Percentiles rank a stretch among this genome's conserved stretches.
Evolutionary conservation across 2,797 vertebrate genomes (phyloP).

Genomic region (Sus cebifrons): DNA sequence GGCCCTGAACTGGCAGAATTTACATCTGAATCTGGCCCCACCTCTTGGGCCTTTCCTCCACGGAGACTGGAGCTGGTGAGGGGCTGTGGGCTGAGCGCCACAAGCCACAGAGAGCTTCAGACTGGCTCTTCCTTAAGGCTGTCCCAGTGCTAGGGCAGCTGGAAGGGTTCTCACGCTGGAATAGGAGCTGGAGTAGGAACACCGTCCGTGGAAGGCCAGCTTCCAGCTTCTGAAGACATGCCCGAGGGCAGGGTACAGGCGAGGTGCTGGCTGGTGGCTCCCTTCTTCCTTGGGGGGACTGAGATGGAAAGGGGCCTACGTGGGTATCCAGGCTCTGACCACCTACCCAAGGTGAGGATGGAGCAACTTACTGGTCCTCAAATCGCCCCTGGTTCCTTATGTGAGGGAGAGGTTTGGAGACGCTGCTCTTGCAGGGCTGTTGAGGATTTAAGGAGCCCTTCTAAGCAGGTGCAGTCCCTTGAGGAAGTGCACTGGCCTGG

Average conservation of each 20-base stretch:
- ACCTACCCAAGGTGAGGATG: background rate
- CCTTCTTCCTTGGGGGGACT: background rate
- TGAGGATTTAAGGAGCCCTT: background rate
- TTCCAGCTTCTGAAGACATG: background rate
- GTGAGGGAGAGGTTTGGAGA: background rate
- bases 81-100: background rate
- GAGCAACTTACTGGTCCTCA: background rate
- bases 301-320: background rate
- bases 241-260: accelerated
- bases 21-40: background rate
- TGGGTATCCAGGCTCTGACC: background rate
- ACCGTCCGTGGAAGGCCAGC: background rate
- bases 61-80: background rate
- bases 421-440: background rate
- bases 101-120: background rate
- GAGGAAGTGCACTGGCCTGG: background rate
- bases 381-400: background rate
- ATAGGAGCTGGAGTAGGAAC: background rate
- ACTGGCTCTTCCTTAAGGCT: background rate
- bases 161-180: accelerated
- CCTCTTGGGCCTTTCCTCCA: background rate
- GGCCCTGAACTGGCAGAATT: background rate
- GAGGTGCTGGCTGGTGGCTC: background rate
- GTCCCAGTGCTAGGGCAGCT: background rate
- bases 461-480: accelerated